Evolutionary conservation across 2,888 invertebrate genomes (phyloP).

Genomic region (Xylota sylvarum): DNA sequence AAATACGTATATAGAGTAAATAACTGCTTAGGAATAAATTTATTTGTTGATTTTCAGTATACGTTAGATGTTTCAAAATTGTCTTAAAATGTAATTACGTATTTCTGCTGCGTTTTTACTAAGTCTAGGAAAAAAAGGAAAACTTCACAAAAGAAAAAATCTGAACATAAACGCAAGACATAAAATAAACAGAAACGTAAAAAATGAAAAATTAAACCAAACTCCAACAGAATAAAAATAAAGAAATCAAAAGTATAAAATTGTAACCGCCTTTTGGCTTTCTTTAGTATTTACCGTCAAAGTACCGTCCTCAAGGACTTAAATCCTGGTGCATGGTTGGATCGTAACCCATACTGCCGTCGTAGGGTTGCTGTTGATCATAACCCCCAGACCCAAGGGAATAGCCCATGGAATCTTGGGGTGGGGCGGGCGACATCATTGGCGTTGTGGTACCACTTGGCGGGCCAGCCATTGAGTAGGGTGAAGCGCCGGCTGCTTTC

Average conservation of each 20-base stretch:
- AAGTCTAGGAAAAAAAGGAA: conserved; percentile 46
- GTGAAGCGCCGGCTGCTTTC: conserved; percentile 96
- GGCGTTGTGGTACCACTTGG: conserved; percentile 96
- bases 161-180: conserved; percentile 58
- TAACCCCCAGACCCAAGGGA: conserved; percentile 96
- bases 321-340: conserved; percentile 94
- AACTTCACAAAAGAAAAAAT: conserved; percentile 68
- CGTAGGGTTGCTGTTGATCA: conserved; percentile 94
- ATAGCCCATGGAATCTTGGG: conserved; percentile 97
- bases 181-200: conserved; percentile 45
- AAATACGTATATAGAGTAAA: conserved; percentile 77
- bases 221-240: conserved; percentile 63
- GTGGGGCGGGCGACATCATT: conserved; percentile 97
- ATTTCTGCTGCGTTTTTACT: conserved; percentile 74
- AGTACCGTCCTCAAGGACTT: conserved; percentile 86
- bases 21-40: conserved; percentile 70
- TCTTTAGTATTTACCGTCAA: conserved; percentile 79
- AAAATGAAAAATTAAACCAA: conserved; percentile 68
- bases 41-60: conserved; percentile 67
- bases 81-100: conserved; percentile 76
- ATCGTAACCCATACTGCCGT: conserved; percentile 96
- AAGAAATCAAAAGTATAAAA: conserved; percentile 62
- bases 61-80: conserved; percentile 69
- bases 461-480: conserved; percentile 94
- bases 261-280: conserved; percentile 56